Base-by-base conservation (phyloP, 1,140 invertebrate genomes). In the Hylyphantes graminicola region DNA sequence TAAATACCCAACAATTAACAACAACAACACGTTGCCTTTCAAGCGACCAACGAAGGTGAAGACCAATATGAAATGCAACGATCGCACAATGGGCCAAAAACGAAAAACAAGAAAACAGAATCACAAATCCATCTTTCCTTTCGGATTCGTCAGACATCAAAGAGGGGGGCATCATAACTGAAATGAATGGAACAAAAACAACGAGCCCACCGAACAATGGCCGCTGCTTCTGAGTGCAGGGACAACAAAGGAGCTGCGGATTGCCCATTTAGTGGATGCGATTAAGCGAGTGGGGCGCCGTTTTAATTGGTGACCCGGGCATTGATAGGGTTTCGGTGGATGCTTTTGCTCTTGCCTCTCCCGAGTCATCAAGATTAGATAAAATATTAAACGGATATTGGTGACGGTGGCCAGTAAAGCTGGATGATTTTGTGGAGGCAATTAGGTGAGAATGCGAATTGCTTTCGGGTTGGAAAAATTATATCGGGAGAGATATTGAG, bases 181-280 rank as follows among this genome's bases (percentile, higher is more conserved):
- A 61, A 61, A 61, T 61, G 15, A n/a, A 61, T 61, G 50, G 68
- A 70, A 70, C 68, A 70, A 70, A 70, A 70, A 70, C 68, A 11
- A 17, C 10, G 54, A n/a, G 19, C 51, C 68, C n/a, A 53, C n/a
- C n/a, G 11, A 17, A 19, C 11, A 65, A 65, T 19, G 68, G 15
- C 57, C 57, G 5, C 54, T 70, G 51, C 51, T 70, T 51, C 51
- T 13, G n/a, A 48, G 50, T 12, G 68, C 48, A 35, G 35, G 68
- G 68, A 70, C 68, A 70, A 70, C 51, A 70, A 51, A 48, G 68
- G 54, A 70, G 54, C 51, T 53, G 50, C 64, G 64, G 64, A 70
- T 70, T 70, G 68, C 53, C 50, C 68, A 70, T 70, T 70, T 70
- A 70, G 68, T 70, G 68, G 54, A 70, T 70, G 68, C 68, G 68